phyloP scores from a whole-genome alignment of 2,797 vertebrate genomes.

The Pantherophis alleghaniensis region DNA sequence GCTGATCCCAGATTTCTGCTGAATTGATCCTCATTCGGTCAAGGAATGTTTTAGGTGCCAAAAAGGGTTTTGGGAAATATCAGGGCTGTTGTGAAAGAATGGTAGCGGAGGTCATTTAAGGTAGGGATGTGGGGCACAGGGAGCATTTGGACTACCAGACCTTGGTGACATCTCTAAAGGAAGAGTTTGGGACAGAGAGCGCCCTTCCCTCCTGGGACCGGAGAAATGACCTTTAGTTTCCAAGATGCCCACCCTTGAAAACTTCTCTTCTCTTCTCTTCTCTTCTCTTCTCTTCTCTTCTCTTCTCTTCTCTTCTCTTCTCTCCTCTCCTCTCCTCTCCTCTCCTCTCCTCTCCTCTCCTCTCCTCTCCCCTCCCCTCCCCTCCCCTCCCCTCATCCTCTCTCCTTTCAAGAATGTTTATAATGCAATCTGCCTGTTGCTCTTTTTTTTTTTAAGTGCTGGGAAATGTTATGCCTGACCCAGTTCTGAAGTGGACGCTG shows the following conservation, averaged over 20 bases:
- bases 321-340: too few species aligned
- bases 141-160: background rate
- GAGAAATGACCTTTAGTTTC: background rate
- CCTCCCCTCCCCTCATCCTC: fast-evolving
- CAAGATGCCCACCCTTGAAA: background rate
- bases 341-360: fast-evolving
- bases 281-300: fast-evolving
- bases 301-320: fast-evolving
- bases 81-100: background rate
- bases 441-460: background rate
- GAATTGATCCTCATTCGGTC: background rate
- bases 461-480: background rate
- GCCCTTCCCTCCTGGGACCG: background rate
- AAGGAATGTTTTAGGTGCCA: background rate
- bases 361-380: fast-evolving
- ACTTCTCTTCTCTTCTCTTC: too few species aligned
- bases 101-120: background rate
- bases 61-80: background rate
- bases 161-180: background rate
- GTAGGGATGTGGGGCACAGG: background rate
- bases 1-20: background rate
- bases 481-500: background rate
- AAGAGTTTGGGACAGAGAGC: background rate
- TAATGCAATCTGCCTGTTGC: constrained; percentile 22
- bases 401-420: background rate